Percentiles rank a stretch among this genome's conserved stretches.
phyloP scores from a whole-genome alignment of 2,113 vertebrate genomes.

The Petroica traversi region DNA sequence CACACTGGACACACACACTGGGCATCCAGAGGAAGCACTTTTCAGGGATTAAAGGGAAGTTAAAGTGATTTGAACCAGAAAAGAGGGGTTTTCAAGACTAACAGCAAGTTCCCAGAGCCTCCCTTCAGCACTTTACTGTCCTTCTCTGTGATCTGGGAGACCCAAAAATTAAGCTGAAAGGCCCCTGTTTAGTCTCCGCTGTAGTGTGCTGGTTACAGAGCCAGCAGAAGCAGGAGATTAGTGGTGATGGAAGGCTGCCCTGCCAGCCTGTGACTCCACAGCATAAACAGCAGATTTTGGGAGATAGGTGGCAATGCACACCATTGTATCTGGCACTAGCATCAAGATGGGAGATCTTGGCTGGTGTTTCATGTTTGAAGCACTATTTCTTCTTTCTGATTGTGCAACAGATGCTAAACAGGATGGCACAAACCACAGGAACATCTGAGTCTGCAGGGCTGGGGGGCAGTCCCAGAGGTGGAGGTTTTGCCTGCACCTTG shows the following conservation, averaged over 20 bases:
- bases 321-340: background rate
- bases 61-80: background rate
- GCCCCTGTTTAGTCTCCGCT: background rate
- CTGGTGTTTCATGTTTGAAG: background rate
- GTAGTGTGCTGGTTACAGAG: background rate
- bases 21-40: background rate
- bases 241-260: background rate
- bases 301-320: conserved; percentile 15
- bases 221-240: background rate
- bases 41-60: background rate
- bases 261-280: background rate
- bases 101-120: background rate
- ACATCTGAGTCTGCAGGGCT: background rate
- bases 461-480: background rate
- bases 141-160: background rate
- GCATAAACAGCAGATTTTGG: background rate
- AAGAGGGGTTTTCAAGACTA: background rate
- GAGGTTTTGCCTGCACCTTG: background rate
- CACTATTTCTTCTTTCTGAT: conserved; percentile 23
- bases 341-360: conserved; percentile 24
- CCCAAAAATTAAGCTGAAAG: background rate
- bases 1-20: background rate
- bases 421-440: conserved; percentile 13
- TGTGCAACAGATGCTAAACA: conserved; percentile 15
- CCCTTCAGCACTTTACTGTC: background rate